Percentiles rank a stretch among this genome's conserved stretches.
Evolutionary conservation across 2,797 vertebrate genomes (phyloP).

Genomic region (Mionectes olivaceus): DNA sequence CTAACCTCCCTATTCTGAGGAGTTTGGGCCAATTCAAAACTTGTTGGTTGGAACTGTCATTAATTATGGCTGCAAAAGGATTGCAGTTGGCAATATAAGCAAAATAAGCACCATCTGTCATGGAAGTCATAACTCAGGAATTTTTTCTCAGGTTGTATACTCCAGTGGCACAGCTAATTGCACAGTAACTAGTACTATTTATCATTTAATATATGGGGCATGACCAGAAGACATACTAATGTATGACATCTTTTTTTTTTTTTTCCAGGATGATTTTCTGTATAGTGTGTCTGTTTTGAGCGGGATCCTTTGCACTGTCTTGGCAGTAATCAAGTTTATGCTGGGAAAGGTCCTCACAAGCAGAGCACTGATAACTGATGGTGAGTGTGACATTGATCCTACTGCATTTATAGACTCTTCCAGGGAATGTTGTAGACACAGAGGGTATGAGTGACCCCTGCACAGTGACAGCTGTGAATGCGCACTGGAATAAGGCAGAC

Average conservation of each 20-base stretch:
- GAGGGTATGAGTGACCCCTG: background rate
- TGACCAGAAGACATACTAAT: background rate
- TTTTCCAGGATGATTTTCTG: conserved; percentile 91
- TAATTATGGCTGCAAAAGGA: background rate
- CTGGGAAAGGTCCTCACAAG: conserved; percentile 95
- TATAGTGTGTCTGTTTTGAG: conserved; percentile 95
- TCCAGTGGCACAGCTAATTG: background rate
- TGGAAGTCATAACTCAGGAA: background rate
- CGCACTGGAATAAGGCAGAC: background rate
- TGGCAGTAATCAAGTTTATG: conserved; percentile 95
- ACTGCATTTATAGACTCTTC: background rate
- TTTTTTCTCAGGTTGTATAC: background rate
- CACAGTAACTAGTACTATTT: background rate
- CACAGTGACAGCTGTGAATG: background rate
- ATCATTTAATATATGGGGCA: background rate
- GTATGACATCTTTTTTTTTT: background rate
- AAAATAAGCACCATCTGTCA: background rate
- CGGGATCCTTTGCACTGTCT: conserved; percentile 88
- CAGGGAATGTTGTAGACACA: background rate
- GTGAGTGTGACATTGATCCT: conserved; percentile 77
- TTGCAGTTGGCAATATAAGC: background rate
- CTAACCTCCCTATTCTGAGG: background rate
- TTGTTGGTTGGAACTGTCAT: background rate
- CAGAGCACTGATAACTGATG: conserved; percentile 95
- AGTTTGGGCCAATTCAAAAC: background rate